A percentile compares a stretch with the other conserved stretches of the same genome.
phyloP scores from a whole-genome alignment of 2,888 invertebrate genomes.

The Volucella bombylans region DNA sequence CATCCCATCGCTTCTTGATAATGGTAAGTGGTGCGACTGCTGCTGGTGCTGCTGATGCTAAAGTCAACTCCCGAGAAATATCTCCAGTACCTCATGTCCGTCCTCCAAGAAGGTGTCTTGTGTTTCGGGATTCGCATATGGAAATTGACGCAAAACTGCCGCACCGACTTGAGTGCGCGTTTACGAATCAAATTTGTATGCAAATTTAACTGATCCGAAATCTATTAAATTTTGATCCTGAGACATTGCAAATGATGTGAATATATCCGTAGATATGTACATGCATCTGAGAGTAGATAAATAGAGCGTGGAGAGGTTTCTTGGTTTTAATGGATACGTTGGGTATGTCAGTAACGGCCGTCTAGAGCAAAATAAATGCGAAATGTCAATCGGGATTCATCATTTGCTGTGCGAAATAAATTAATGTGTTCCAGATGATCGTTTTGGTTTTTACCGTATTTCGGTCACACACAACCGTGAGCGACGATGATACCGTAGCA shows the following conservation, averaged over 20 bases:
- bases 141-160: neutral
- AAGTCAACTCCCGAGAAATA: neutral
- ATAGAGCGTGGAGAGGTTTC: conserved; percentile 29
- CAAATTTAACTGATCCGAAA: conserved; percentile 72
- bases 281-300: conserved; percentile 13
- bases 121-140: conserved; percentile 32
- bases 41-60: conserved; percentile 44
- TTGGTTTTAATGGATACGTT: conserved; percentile 51
- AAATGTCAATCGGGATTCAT: conserved; percentile 73
- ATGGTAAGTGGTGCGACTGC: conserved; percentile 45
- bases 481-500: conserved; percentile 46
- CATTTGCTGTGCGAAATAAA: conserved; percentile 73
- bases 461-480: conserved; percentile 50
- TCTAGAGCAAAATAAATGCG: conserved; percentile 60
- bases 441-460: conserved; percentile 22
- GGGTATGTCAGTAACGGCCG: conserved; percentile 58
- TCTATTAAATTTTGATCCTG: conserved; percentile 67
- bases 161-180: conserved; percentile 50
- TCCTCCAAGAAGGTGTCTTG: conserved; percentile 26
- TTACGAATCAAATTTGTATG: conserved; percentile 69
- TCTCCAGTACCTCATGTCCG: neutral
- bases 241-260: conserved; percentile 16
- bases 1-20: conserved; percentile 70
- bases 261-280: no score
- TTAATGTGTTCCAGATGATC: conserved; percentile 63